Base-by-base conservation (phyloP, 35 echinoderm and acorn worm genomes). In the Heliocidaris tuberculata region DNA sequence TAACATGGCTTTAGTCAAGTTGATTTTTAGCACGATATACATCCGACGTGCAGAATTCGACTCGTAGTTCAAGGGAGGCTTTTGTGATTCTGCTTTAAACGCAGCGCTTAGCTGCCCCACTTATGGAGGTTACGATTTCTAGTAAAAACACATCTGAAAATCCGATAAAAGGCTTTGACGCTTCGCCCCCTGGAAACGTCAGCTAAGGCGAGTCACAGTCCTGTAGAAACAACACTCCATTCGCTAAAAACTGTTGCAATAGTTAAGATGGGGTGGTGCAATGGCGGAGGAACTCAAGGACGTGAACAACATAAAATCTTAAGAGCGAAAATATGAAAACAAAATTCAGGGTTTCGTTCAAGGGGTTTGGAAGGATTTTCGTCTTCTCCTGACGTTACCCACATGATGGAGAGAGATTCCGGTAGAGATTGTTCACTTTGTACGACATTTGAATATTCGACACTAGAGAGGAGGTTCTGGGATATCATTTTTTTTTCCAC, bases 101-200 rank as follows among this genome's bases (percentile, higher is more conserved):
- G 65, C 65, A 78, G 65, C 17, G 65, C 65, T 78, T 78, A 78
- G 65, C 87, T 48, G 31, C 31, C 87, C 87, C 87, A 32, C 87
- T 47, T 89, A 47, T 48, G 87, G 87, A 89, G 87, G 87, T 89
- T 89, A 48, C 87, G 87, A 89, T 89, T 89, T 89, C 31, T 48
- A 89, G 19, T 89, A 19, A 89, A 89, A 89, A 89, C 87, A 89
- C 87, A 47, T 32, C 31, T 32, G 47, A 89, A 89, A 89, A 89
- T 89, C 87, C 87, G 87, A 89, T 89, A 89, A 89, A 89, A 89
- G 87, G 87, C 87, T 48, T 47, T 32, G 31, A 35, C 87, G 87
- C 31, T 48, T 48, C 47, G 87, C 87, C 87, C 35, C 87, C 87
- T 89, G 87, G 87, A 89, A 48, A 89, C 47, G 87, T 89, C 87